phyloP scores from a whole-genome alignment of 2,113 vertebrate genomes.

The Solenodon paradoxus region DNA sequence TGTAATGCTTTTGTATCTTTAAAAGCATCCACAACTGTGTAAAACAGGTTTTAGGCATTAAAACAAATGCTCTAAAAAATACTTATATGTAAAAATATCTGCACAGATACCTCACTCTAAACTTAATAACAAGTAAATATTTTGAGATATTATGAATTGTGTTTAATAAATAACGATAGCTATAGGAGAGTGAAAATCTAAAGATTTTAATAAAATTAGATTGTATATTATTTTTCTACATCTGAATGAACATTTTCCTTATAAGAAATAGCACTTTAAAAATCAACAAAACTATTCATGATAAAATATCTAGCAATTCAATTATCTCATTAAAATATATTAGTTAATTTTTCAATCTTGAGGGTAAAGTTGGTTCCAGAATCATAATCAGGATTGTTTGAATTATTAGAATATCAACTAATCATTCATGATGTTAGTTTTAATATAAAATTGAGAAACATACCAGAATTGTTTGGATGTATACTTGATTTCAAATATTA shows the following conservation, averaged over 20 bases:
- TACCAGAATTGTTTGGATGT: not conserved
- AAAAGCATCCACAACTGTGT: not conserved
- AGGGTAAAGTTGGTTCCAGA: not conserved
- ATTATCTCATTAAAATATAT: not conserved
- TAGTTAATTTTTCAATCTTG: not conserved
- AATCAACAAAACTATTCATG: not conserved
- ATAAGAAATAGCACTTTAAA: slow-evolving; percentile 15
- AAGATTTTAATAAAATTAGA: not conserved
- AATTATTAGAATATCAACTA: not conserved
- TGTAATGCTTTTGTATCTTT: slow-evolving; percentile 26
- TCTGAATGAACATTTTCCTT: not conserved
- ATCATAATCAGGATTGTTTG: not conserved
- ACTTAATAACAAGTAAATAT: not conserved
- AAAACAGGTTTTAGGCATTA: slow-evolving; percentile 37
- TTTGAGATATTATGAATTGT: not conserved
- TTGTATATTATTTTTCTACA: not conserved
- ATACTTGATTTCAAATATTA: not conserved
- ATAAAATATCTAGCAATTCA: not conserved
- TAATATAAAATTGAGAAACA: not conserved
- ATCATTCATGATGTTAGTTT: not conserved
- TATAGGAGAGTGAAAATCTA: not conserved
- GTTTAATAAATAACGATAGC: not conserved
- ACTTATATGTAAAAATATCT: slow-evolving; percentile 20
- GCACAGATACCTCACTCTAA: not conserved
- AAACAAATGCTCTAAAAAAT: slow-evolving; percentile 32